phyloP scores from a whole-genome alignment of 2,113 vertebrate species.

The Heptranchias perlo region DNA sequence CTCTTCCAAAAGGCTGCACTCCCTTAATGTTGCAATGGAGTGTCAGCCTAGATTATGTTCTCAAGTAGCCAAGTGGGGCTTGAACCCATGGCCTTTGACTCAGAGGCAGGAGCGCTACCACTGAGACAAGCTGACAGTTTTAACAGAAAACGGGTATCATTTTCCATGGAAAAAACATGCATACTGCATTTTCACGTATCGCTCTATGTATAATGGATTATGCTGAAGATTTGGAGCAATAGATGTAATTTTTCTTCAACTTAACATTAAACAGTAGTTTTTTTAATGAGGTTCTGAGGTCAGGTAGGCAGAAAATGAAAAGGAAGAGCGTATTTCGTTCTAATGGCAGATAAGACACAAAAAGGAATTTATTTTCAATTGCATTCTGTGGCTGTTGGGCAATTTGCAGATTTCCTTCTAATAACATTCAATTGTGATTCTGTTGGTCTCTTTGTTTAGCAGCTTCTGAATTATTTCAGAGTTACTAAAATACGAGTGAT shows the following conservation, averaged over 20 bases:
- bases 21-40: too few relatives aligned
- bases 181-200: background rate
- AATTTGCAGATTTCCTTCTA: background rate
- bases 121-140: background rate
- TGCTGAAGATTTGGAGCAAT: background rate
- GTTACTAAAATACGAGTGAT: background rate
- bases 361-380: background rate
- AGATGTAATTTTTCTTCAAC: background rate
- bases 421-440: background rate
- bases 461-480: background rate
- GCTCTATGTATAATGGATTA: background rate
- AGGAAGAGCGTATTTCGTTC: background rate
- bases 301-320: background rate
- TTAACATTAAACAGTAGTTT: background rate
- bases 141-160: background rate
- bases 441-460: background rate
- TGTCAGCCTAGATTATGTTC: too few relatives aligned
- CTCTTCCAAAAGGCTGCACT: too few relatives aligned
- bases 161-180: background rate
- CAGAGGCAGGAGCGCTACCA: too few relatives aligned
- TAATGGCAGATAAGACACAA: background rate
- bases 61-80: too few relatives aligned
- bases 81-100: too few relatives aligned
- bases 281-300: background rate
- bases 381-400: background rate